A percentile compares a stretch with the other conserved stretches of the same genome.
phyloP scores from a whole-genome alignment of 2,797 vertebrate species.

The Leptoclinus maculatus region DNA sequence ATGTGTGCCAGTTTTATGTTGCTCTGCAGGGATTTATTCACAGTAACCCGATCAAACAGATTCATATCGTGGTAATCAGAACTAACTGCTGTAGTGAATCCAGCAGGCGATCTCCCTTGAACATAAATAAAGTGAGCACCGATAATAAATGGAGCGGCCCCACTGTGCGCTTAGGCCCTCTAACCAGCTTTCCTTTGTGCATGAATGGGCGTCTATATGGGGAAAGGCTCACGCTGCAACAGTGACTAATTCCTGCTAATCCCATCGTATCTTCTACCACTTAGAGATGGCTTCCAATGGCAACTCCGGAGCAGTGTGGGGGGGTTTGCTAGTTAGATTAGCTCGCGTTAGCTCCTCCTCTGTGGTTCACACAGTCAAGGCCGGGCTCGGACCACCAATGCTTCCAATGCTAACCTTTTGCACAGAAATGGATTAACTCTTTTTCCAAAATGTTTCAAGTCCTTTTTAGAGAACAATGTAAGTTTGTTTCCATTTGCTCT shows the following conservation, averaged over 20 bases:
- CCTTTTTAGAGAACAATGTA: slow-evolving; percentile 72
- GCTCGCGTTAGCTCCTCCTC: slow-evolving; percentile 76
- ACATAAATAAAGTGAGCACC: slow-evolving; percentile 22
- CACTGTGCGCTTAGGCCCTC: slow-evolving; percentile 18
- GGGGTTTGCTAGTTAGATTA: slow-evolving; percentile 79
- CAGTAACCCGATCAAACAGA: slow-evolving; percentile 5
- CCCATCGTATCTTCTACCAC: slow-evolving; percentile 73
- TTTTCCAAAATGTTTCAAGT: slow-evolving; percentile 56
- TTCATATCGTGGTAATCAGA: slow-evolving; percentile 16
- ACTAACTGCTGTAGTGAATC: background rate
- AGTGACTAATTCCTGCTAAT: slow-evolving; percentile 84
- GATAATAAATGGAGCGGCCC: slow-evolving; percentile 12
- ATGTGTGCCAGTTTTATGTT: slow-evolving; percentile 29
- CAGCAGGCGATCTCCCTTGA: background rate
- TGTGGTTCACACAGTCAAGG: slow-evolving; percentile 49
- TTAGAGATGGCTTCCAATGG: slow-evolving; percentile 74
- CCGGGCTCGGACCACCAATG: slow-evolving; percentile 30
- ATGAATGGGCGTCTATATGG: slow-evolving; percentile 84
- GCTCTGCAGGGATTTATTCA: slow-evolving; percentile 19
- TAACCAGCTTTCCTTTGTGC: slow-evolving; percentile 77
- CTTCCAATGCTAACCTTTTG: slow-evolving; percentile 50
- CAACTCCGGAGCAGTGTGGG: slow-evolving; percentile 36
- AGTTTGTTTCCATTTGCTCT: slow-evolving; percentile 57
- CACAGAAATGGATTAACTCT: slow-evolving; percentile 71
- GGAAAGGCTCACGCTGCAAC: slow-evolving; percentile 82